phyloP scores from a whole-genome alignment of 2,888 invertebrate genomes.

The Cheilosia impressa region DNA sequence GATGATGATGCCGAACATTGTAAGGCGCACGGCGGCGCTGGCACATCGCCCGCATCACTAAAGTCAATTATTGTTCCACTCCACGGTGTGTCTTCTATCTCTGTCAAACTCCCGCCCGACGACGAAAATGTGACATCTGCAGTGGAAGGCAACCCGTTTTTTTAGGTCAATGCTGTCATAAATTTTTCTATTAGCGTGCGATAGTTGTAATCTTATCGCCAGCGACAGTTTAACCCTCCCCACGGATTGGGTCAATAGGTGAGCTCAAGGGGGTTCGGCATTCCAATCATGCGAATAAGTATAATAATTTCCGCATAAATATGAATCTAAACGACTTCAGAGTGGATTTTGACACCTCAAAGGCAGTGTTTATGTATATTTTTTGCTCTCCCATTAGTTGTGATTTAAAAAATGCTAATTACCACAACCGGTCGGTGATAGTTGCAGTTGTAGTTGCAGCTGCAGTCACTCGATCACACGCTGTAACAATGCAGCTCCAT shows the following conservation, averaged over 20 bases:
- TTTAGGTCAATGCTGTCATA: conserved; percentile 69
- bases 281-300: conserved; percentile 31
- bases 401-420: conserved; percentile 66
- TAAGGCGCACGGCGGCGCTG: conserved; percentile 39
- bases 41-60: conserved; percentile 63
- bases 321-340: conserved; percentile 20
- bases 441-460: conserved; percentile 70
- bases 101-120: conserved; percentile 5
- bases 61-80: conserved; percentile 52
- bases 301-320: conserved; percentile 44
- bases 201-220: conserved; percentile 42
- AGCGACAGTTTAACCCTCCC: conserved; percentile 42
- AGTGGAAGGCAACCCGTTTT: conserved; percentile 48
- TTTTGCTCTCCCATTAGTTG: conserved; percentile 15
- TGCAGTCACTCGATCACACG: conserved; percentile 49
- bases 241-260: conserved; percentile 27
- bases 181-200: conserved; percentile 51
- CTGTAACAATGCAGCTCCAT: conserved; percentile 50
- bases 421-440: conserved; percentile 40
- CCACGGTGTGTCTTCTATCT: conserved; percentile 13
- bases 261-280: conserved; percentile 10
- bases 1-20: conserved; percentile 60
- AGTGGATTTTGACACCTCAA: conserved; percentile 54
- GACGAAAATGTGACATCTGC: conserved; percentile 54
- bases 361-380: not conserved